Percentiles rank a stretch among this genome's conserved stretches.
Evolutionary conservation across 2,113 vertebrate genomes (phyloP).

Genomic region (Callaeas wilsoni): DNA sequence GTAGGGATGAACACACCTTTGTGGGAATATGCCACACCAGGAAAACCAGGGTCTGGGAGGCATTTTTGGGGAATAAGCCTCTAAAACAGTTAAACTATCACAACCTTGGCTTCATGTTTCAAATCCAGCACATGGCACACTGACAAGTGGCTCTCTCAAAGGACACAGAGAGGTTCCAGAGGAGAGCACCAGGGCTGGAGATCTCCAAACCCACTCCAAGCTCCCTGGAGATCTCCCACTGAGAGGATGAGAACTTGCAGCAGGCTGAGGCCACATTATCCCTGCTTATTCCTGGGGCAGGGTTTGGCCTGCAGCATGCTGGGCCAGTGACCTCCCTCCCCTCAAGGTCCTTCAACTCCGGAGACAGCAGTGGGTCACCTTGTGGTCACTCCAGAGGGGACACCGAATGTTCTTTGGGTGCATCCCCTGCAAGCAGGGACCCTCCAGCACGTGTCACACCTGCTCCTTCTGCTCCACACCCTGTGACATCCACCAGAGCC

Average conservation of each 20-base stretch:
- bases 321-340: not conserved
- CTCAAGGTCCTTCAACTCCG: not conserved
- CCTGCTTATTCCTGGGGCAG: rapidly evolving
- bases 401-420: not conserved
- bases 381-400: rapidly evolving
- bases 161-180: not conserved
- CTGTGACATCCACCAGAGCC: not conserved
- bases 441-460: not conserved
- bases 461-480: not conserved
- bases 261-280: rapidly evolving
- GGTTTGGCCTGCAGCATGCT: not conserved
- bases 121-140: not conserved
- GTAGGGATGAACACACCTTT: not conserved
- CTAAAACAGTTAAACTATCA: not conserved
- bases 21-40: not conserved
- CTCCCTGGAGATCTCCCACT: not conserved
- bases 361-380: not conserved
- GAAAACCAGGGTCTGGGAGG: not conserved
- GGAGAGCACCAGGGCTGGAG: not conserved
- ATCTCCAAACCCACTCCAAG: not conserved
- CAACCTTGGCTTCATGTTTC: not conserved
- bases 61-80: not conserved
- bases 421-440: rapidly evolving
- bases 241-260: not conserved
- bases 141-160: rapidly evolving